These are phyloP conservation scores for Plectus sambesii DNA, from an alignment of 1,140 invertebrate species.

Conservation along the genomic window DNA sequence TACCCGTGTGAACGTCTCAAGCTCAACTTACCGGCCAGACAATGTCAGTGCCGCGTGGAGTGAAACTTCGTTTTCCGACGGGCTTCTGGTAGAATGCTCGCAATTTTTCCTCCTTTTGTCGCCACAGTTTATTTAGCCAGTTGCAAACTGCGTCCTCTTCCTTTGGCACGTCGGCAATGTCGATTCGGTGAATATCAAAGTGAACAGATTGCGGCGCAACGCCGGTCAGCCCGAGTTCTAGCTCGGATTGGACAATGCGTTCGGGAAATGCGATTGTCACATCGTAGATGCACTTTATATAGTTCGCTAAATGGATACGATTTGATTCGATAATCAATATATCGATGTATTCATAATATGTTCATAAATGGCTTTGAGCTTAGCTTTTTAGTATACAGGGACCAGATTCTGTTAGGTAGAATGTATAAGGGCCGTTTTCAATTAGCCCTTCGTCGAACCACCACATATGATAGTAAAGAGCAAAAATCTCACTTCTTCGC, in stretches of 20 bases:
- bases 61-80: no score
- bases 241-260: slow-evolving; percentile 58
- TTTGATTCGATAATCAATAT: slow-evolving; percentile 57
- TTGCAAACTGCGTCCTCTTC: slow-evolving; percentile 52
- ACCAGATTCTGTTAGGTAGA: no score
- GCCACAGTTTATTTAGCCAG: slow-evolving; percentile 60
- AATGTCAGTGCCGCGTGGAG: no score
- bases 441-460: no score
- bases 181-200: no score
- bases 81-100: slow-evolving; percentile 53
- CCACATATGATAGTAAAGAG: slow-evolving; percentile 51
- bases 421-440: no score
- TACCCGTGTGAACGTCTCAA: no score
- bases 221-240: slow-evolving; percentile 50
- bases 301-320: slow-evolving; percentile 53
- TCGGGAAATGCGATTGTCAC: slow-evolving; percentile 60
- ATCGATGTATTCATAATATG: neutral
- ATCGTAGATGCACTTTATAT: slow-evolving; percentile 62
- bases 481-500: slow-evolving; percentile 52
- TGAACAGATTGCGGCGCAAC: no score
- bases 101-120: slow-evolving; percentile 56
- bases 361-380: neutral
- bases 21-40: slow-evolving; percentile 37
- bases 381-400: slow-evolving; percentile 1
- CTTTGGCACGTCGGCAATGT: slow-evolving; percentile 47